Conservation (phyloP, 2,888 invertebrate genomes). For the Pomacea canaliculata region DNA sequence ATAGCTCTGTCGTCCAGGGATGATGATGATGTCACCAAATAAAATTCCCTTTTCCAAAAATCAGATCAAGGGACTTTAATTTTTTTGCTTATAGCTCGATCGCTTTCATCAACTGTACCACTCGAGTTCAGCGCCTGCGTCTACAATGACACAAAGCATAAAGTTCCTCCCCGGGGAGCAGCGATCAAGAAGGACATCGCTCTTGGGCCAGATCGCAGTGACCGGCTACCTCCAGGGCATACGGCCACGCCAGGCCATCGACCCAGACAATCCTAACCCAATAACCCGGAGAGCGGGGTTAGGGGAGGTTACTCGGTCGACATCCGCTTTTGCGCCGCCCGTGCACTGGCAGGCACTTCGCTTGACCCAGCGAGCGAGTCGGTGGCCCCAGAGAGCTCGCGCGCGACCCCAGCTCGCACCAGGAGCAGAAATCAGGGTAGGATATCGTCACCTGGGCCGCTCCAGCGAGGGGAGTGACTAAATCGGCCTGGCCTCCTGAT, state of each 20-base stretch:
- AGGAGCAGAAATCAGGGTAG: conserved; percentile 1
- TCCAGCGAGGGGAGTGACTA: background rate
- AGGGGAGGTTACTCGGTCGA: conserved; percentile 25
- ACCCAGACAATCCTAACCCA: conserved; percentile 16
- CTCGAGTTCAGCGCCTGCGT: too few species aligned
- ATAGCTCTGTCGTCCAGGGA: too few species aligned
- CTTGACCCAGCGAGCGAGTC: background rate
- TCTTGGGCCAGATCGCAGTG: conserved; percentile 2
- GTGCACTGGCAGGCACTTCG: conserved; percentile 3
- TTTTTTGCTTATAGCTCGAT: too few species aligned
- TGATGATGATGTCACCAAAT: too few species aligned
- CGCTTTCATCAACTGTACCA: too few species aligned
- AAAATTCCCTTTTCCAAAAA: too few species aligned
- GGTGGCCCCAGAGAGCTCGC: background rate
- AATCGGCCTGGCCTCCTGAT: background rate
- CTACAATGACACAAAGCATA: too few species aligned
- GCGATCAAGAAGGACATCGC: too few species aligned
- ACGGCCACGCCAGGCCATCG: conserved; percentile 20
- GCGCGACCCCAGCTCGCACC: conserved; percentile 7
- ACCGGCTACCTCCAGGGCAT: conserved; percentile 13
- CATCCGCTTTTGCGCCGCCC: background rate
- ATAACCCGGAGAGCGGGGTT: conserved; percentile 21
- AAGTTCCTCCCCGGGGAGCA: too few species aligned
- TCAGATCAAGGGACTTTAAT: too few species aligned
- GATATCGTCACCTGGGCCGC: conserved; percentile 2